phyloP scores from a whole-genome alignment of 2,888 invertebrate species.

The Dryomyza anilis region DNA sequence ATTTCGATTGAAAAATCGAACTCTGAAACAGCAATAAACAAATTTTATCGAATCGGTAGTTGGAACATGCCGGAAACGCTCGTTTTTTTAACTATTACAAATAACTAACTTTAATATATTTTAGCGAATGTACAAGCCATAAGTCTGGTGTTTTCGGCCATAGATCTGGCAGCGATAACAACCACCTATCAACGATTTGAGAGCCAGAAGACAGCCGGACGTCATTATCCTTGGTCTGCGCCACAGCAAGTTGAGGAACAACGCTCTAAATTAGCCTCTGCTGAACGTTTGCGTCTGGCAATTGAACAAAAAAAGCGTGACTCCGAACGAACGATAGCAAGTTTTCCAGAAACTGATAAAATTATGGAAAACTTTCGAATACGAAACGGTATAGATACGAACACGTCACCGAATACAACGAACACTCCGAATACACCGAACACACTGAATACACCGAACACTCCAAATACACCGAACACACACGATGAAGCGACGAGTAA shows the following conservation, averaged over 20 bases:
- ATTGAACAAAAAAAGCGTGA: slow-evolving; percentile 44
- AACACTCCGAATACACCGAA: too few species aligned
- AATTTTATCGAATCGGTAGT: too few species aligned
- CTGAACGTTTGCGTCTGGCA: slow-evolving; percentile 45
- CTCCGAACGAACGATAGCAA: slow-evolving; percentile 46
- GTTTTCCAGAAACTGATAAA: slow-evolving; percentile 56
- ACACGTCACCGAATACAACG: not conserved
- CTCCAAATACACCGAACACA: too few species aligned
- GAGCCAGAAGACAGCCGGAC: slow-evolving; percentile 75
- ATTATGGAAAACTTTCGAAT: slow-evolving; percentile 53
- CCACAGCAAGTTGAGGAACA: slow-evolving; percentile 52
- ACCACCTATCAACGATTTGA: slow-evolving; percentile 78
- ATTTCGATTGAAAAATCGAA: too few species aligned
- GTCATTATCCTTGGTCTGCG: slow-evolving; percentile 75
- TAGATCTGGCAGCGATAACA: slow-evolving; percentile 73
- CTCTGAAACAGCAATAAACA: too few species aligned
- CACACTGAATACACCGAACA: too few species aligned
- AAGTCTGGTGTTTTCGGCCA: slow-evolving; percentile 70
- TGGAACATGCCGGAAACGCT: too few species aligned
- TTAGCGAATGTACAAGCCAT: slow-evolving; percentile 71
- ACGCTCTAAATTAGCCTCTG: slow-evolving; percentile 42
- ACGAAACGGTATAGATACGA: slow-evolving; percentile 31
- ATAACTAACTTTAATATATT: slow-evolving; percentile 14
- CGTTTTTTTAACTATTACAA: not conserved
- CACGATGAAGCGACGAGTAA: too few species aligned